Percentiles rank a stretch among this genome's conserved stretches.
Evolutionary conservation across 2,113 vertebrate genomes (phyloP).

Genomic region (Eulemur rufifrons): DNA sequence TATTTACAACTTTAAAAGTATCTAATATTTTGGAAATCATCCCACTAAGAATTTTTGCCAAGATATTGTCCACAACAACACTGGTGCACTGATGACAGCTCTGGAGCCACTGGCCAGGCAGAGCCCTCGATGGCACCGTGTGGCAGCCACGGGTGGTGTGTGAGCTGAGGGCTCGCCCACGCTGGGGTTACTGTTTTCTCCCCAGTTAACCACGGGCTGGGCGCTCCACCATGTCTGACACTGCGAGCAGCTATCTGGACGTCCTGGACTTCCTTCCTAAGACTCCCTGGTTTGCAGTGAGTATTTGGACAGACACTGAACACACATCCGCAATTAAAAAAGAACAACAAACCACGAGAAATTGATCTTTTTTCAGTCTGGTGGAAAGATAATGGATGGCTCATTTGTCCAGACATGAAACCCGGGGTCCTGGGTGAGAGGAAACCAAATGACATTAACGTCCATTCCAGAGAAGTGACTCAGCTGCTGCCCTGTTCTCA

Average conservation of each 20-base stretch:
- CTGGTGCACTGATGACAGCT: accelerated
- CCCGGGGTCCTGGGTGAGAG: slow-evolving; percentile 73
- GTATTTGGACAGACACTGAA: background rate
- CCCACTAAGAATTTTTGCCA: background rate
- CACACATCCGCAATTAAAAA: slow-evolving; percentile 68
- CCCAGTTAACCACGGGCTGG: background rate
- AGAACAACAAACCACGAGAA: slow-evolving; percentile 66
- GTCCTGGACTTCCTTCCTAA: background rate
- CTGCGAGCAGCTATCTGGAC: background rate
- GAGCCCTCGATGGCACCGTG: accelerated
- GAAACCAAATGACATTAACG: slow-evolving; percentile 74
- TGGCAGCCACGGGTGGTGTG: too few relatives aligned
- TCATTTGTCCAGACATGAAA: slow-evolving; percentile 75
- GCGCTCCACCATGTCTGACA: background rate
- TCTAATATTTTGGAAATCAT: background rate
- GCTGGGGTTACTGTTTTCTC: background rate
- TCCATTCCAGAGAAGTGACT: slow-evolving; percentile 82
- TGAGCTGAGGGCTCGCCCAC: background rate
- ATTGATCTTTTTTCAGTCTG: slow-evolving; percentile 64
- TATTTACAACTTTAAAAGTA: background rate
- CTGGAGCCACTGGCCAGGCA: accelerated
- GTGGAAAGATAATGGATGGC: slow-evolving; percentile 75
- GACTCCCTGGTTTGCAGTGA: background rate
- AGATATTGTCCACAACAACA: background rate
- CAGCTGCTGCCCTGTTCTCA: slow-evolving; percentile 63